phyloP scores from a whole-genome alignment of 2,113 vertebrate genomes.

The Tetrax tetrax region DNA sequence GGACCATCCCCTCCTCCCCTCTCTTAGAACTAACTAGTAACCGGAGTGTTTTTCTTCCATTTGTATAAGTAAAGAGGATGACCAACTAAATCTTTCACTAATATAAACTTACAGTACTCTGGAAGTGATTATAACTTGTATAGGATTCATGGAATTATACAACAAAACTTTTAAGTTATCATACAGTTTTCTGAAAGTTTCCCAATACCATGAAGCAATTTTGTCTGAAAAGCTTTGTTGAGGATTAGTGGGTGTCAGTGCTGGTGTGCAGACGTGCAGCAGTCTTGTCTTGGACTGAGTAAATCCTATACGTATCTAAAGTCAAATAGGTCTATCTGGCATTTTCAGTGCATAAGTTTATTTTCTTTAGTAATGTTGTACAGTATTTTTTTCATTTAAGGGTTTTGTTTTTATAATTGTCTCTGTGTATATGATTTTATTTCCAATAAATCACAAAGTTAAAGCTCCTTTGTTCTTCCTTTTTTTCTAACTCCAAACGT shows the following conservation, averaged over 20 bases:
- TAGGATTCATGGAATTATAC: not conserved
- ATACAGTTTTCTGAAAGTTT: not conserved
- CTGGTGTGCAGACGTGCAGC: not conserved
- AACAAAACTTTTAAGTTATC: not conserved
- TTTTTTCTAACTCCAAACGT: not conserved
- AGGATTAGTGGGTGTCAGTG: not conserved
- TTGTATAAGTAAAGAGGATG: not conserved
- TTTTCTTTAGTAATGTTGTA: not conserved
- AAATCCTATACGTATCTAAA: not conserved
- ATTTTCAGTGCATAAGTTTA: not conserved
- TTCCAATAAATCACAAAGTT: not conserved
- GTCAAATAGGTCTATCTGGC: not conserved
- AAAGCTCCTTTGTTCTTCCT: not conserved
- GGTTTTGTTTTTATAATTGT: not conserved
- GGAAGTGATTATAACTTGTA: not conserved
- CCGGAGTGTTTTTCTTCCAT: not conserved
- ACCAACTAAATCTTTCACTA: not conserved
- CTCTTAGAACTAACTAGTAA: not conserved
- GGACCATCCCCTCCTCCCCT: not conserved
- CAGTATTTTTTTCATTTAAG: not conserved
- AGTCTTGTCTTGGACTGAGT: not conserved
- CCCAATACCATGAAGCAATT: not conserved
- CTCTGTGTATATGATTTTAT: not conserved
- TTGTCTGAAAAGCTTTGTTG: constrained; percentile 6
- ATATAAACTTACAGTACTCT: not conserved